Evolutionary conservation across 2,113 vertebrate genomes (phyloP), one percentile per base, ranked within the genome.

Genomic region (Entomyzon cyanotis): DNA sequence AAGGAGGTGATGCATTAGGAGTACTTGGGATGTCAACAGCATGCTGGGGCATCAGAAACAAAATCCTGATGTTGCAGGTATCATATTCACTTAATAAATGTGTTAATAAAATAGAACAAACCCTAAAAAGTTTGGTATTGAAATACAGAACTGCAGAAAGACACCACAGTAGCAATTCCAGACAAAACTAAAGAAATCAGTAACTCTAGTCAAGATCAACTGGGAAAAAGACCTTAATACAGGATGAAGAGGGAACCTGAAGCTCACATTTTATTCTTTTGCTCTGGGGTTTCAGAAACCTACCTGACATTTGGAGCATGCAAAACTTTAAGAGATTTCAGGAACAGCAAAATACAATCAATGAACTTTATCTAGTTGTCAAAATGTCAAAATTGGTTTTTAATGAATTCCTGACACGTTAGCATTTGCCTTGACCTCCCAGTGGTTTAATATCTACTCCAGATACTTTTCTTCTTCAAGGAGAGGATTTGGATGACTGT

Each of bases 321-420:
- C 41, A 50, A 74, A 94, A 80, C 44, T 64, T 64, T 73, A 67
- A 87, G n/a, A 91, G n/a, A 94, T 56, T 74, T 89, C 79, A 82
- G 49, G 90, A 83, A 41, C 25, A 90, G 49, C 28, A 91, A 91
- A 97, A 84, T 52, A 16, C 7, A 93, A 37, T 89, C 71, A 83
- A 22, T 78, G 18, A 92, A 95, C 20, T 88, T 93, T 50, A 91
- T 64, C 56, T 52, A 20, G 56, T 92, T 91, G 53, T 90, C 47
- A 83, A 96, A 97, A 96, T 90, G 89, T 81, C 84, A 77, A 19
- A 82, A 56, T 49, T 67, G 16, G 21, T 94, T 97, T 90, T 84
- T 71, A 90, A 84, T 81, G 35, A 93, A 75, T 95, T 89, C 37
- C 9, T 0, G 0, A 83, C 65, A 65, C 15, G 81, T 58, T 10